Evolutionary conservation across 2,888 invertebrate genomes (phyloP).

Genomic region (Cenopis cana): DNA sequence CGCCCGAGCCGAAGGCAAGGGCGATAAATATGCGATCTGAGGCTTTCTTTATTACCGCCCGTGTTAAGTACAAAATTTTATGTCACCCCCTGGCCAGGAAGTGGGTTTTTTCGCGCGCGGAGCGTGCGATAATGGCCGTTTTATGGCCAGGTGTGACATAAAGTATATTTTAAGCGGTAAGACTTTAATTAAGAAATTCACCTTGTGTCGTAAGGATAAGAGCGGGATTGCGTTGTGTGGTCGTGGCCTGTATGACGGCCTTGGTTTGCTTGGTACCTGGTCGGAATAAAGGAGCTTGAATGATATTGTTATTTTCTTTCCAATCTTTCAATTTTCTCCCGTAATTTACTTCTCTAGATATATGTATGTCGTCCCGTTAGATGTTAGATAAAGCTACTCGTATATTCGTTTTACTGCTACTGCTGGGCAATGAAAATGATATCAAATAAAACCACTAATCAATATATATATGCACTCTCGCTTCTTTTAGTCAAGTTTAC

Average conservation of each 20-base stretch:
- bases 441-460: background rate
- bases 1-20: too few relatives aligned
- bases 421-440: background rate
- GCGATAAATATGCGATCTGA: too few relatives aligned
- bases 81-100: too few relatives aligned
- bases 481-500: background rate
- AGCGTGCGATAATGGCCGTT: too few relatives aligned
- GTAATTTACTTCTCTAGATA: background rate
- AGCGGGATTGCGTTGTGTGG: slow-evolving; percentile 46
- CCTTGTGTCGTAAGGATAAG: slow-evolving; percentile 34
- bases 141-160: too few relatives aligned
- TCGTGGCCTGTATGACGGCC: slow-evolving; percentile 49
- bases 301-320: slow-evolving; percentile 46
- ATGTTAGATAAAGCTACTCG: too few relatives aligned
- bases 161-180: slow-evolving; percentile 43
- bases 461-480: background rate
- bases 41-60: too few relatives aligned
- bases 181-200: slow-evolving; percentile 40
- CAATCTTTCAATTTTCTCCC: background rate
- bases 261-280: slow-evolving; percentile 59
- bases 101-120: too few relatives aligned
- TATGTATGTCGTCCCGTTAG: background rate
- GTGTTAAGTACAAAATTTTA: too few relatives aligned
- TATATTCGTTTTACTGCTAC: too few relatives aligned
- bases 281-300: slow-evolving; percentile 83